These are phyloP conservation scores for Agapornis roseicollis DNA, from an alignment of 2,113 vertebrate genomes.

Conservation along the genomic window DNA sequence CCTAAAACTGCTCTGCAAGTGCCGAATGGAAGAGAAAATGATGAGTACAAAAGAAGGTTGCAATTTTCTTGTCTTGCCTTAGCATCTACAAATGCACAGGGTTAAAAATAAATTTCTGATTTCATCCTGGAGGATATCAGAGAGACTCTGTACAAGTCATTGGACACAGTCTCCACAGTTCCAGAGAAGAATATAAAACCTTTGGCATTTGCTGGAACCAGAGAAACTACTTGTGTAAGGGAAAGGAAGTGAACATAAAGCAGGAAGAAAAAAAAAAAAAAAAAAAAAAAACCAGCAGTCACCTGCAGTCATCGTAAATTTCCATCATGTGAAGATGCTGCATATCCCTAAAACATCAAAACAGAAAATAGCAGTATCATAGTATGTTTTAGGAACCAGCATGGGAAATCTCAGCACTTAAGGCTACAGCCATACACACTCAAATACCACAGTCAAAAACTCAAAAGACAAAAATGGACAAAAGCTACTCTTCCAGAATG, in stretches of 20 bases:
- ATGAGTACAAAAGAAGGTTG: neutral
- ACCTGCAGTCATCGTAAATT: neutral
- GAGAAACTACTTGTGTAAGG: neutral
- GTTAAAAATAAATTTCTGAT: neutral
- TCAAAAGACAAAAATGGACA: neutral
- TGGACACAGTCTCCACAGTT: neutral
- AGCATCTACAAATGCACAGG: neutral
- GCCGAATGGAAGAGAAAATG: neutral
- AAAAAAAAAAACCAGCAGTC: neutral
- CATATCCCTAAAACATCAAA: neutral
- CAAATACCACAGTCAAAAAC: neutral
- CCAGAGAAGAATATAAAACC: neutral
- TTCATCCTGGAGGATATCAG: neutral
- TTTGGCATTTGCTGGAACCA: neutral
- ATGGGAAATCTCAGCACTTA: neutral
- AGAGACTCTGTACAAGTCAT: neutral
- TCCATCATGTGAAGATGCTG: neutral
- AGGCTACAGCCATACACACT: neutral
- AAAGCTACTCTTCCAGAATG: neutral
- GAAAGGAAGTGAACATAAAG: neutral
- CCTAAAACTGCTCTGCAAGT: neutral
- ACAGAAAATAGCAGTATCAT: accelerated
- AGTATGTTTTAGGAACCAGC: neutral
- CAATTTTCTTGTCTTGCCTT: neutral
- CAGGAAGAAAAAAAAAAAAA: neutral